A percentile compares a stretch with the other conserved stretches of the same genome.
phyloP scores from a whole-genome alignment of 2,888 invertebrate species.

The Syritta pipiens region DNA sequence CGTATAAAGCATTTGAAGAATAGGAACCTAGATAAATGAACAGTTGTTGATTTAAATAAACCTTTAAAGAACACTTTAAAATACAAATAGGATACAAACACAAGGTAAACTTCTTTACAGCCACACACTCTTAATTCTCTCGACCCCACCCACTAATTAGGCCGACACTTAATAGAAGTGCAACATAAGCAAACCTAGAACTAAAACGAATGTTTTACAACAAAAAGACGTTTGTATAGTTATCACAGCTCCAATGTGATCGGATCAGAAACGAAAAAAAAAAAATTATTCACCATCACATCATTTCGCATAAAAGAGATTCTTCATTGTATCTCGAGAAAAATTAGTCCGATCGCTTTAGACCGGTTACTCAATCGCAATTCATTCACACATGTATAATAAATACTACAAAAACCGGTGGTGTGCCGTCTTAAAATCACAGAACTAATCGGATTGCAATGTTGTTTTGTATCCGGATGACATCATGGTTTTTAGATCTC shows the following conservation, averaged over 20 bases:
- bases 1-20: too few relatives aligned
- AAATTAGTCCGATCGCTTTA: slow-evolving; percentile 20
- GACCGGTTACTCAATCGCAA: slow-evolving; percentile 43
- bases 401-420: slow-evolving; percentile 2
- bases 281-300: not conserved
- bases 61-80: too few relatives aligned
- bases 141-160: too few relatives aligned
- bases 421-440: not conserved
- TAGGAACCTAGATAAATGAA: too few relatives aligned
- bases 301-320: slow-evolving; percentile 56
- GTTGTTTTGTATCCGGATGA: slow-evolving; percentile 52
- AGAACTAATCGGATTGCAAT: slow-evolving; percentile 50
- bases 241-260: not conserved
- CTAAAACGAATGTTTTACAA: not conserved
- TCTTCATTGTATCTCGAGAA: slow-evolving; percentile 30
- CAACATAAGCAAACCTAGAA: not conserved
- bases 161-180: slow-evolving; percentile 10
- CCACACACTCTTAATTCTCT: too few relatives aligned
- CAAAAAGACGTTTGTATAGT: slow-evolving; percentile 17
- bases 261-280: not conserved
- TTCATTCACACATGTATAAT: slow-evolving; percentile 30
- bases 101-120: too few relatives aligned
- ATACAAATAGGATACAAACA: too few relatives aligned
- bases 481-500: slow-evolving; percentile 42
- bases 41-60: too few relatives aligned